Evolutionary conservation across 2,888 invertebrate species (phyloP), one percentile per base, ranked within the genome.

Genomic region (Subacronicta megacephala): DNA sequence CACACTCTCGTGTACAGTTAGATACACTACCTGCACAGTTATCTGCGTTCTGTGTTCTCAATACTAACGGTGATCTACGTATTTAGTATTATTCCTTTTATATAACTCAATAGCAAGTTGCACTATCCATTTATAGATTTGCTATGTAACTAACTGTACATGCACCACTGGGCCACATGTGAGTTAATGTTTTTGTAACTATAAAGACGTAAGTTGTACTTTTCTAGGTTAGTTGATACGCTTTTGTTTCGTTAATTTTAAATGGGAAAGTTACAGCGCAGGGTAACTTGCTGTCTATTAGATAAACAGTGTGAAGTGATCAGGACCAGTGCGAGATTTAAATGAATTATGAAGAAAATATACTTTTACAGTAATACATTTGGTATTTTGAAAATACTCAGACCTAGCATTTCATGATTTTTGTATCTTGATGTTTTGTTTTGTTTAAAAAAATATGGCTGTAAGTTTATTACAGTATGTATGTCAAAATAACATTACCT

Each of bases 141-240:
- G 58, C 57, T 58, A 47, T 57, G 64, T 60, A 63, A 65, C 70
- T 78, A 77, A 70, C 78, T 77, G 72, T 78, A 78, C 73, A 74
- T 62, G 62, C 70, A 63, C 63, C 53, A 37, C 54, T 65, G 74
- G 74, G 74, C 70, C 73, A 72, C 55, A 64, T 69, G 78, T 81
- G 78, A 81, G 80, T 82, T 81, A 78, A 81, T 82, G 77, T 81
- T 72, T 76, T 69, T 69, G 54, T 53, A 65, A 57, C 71, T 74
- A 69, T 80, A 79, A 82, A 76, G 75, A 79, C 77, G 76, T 82
- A 83, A 78, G 76, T 71, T 80, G 75, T 85, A 80, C 53, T 77
- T 77, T 76, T 78, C 70, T 83, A 86, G 77, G 69, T 81, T 82
- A 82, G 77, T 64, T 37, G 65, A 73, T 83, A 84, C 81, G 82